Evolutionary conservation across 1,140 invertebrate species (phyloP).

Genomic region (Polypedilum vanderplanki): DNA sequence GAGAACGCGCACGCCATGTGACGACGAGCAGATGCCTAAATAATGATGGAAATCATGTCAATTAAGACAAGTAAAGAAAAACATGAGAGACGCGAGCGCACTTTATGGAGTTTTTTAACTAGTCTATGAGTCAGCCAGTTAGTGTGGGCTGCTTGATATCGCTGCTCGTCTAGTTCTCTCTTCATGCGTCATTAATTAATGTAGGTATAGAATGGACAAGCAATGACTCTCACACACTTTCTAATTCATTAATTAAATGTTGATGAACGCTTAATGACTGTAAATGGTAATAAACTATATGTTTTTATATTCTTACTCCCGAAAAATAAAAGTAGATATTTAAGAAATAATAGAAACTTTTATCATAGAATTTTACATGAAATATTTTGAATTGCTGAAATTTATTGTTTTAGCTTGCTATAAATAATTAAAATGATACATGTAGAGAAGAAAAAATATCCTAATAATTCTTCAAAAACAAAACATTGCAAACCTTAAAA

Average conservation of each 20-base stretch:
- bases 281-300: not conserved
- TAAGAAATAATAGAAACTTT: too few species aligned
- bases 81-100: not conserved
- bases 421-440: too few species aligned
- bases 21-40: not conserved
- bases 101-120: not conserved
- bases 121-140: not conserved
- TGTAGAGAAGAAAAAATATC: too few species aligned
- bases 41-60: constrained; percentile 13
- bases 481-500: too few species aligned
- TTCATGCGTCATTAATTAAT: too few species aligned
- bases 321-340: too few species aligned
- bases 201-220: too few species aligned
- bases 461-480: too few species aligned
- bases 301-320: too few species aligned
- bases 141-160: not conserved
- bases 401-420: too few species aligned
- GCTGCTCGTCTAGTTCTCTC: not conserved
- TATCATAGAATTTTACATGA: too few species aligned
- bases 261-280: constrained; percentile 6
- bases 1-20: not conserved
- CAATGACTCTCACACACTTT: not conserved
- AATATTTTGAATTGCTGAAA: too few species aligned
- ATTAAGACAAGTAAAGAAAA: not conserved
- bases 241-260: constrained; percentile 7